A percentile compares a stretch with the other conserved stretches of the same genome.
Conservation (phyloP, 64 coral and sea anemone species). For the Pocillopora verrucosa region DNA sequence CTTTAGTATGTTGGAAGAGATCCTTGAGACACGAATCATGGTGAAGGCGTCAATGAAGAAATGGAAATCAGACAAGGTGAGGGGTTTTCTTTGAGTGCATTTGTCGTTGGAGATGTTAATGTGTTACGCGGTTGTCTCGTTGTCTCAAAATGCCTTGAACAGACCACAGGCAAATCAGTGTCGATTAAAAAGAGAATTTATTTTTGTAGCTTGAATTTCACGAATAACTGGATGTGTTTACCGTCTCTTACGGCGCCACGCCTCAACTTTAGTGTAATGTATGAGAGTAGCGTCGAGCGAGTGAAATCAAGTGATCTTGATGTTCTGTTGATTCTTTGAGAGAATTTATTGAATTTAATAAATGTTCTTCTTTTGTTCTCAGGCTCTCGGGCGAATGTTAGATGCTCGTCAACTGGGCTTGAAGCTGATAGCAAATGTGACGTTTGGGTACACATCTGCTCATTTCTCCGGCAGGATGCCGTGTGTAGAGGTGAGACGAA, state of each 20-base stretch:
- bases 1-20: constrained; percentile 88
- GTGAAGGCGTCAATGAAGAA: constrained; percentile 95
- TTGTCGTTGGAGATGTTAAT: no score
- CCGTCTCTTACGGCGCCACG: no score
- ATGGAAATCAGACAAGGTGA: constrained; percentile 82
- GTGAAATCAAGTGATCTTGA: no score
- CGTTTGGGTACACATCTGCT: constrained; percentile 93
- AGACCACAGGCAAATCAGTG: no score
- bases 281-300: no score
- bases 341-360: neutral
- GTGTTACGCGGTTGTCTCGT: no score
- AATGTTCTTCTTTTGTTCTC: neutral
- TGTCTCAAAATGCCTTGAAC: no score
- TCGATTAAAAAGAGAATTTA: no score
- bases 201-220: no score
- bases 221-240: no score
- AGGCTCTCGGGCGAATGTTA: constrained; percentile 76
- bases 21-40: constrained; percentile 93
- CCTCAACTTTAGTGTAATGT: no score
- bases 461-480: constrained; percentile 97
- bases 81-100: neutral
- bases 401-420: constrained; percentile 90
- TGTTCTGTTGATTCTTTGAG: neutral
- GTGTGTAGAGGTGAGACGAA: constrained; percentile 85
- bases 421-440: constrained; percentile 92